Base-by-base conservation (phyloP, 2,113 vertebrate species). In the Lonchura striata region DNA sequence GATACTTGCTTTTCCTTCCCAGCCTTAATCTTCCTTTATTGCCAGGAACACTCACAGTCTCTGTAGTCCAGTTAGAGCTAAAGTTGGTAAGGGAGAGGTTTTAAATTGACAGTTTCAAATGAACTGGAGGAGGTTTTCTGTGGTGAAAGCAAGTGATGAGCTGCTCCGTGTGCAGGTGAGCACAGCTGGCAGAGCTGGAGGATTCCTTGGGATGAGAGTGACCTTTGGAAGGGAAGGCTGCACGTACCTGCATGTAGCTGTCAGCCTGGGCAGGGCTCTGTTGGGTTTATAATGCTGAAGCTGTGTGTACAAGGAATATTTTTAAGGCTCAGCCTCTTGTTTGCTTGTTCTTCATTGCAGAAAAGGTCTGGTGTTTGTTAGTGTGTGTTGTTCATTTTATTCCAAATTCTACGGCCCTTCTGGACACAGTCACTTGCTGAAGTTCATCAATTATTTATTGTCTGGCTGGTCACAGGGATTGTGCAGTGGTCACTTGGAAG, bases 1-100 rank as follows among this genome's bases (percentile, higher is more conserved):
- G 69, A n/a, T 80, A 61, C 85, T 89, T 87, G 70, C 91, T 95
- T 80, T 72, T 96, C 92, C 93, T 94, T 93, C 82, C 66, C 85
- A 77, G 52, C 66, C 70, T 80, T 92, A 63, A 94, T 96, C 85
- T 96, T 78, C 82, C 46, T 70, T 86, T 87, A 72, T 95, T 91
- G 79, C 80, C 69, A 78, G 72, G 66, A 92, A 84, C 27, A 15
- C 80, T 89, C 80, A 6, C 41, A 13, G 57, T 65, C 91, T 93
- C 92, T 88, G 57, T 82, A 91, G 92, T 86, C 78, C 64, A 75
- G 80, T 90, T 86, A 95, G 66, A 75, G 72, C 79, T 80, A 8
- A 88, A 92, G 82, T 81, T 96, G 78, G 39, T 82, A 28, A 76
- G 84, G 47, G 66, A 52, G 79, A 80, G 49, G 35, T 35, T 90